These are phyloP conservation scores for Sylvia atricapilla DNA, from an alignment of 2,113 vertebrate genomes.

Conservation along the genomic window DNA sequence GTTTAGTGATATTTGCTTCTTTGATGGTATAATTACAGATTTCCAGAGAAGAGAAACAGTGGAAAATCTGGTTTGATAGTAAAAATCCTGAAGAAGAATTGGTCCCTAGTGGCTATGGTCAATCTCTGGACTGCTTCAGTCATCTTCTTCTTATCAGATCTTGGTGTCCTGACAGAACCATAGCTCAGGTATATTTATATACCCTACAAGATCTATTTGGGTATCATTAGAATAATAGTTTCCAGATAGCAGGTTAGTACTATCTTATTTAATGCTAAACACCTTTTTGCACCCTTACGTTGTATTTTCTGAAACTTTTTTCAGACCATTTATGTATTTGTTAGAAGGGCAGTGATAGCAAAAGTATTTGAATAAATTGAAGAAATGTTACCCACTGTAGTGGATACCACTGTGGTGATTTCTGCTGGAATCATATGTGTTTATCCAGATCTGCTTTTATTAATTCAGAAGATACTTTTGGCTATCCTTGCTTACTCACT, in stretches of 20 bases:
- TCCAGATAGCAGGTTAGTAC: neutral
- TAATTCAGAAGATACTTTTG: neutral
- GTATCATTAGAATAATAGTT: neutral
- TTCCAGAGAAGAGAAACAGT: conserved; percentile 86
- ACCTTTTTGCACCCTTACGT: neutral
- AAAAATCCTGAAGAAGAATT: conserved; percentile 91
- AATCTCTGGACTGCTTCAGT: conserved; percentile 87
- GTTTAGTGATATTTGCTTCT: neutral
- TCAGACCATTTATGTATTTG: neutral
- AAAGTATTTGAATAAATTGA: neutral
- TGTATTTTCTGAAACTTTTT: neutral
- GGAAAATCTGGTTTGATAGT: conserved; percentile 96
- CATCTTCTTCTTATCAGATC: conserved; percentile 91
- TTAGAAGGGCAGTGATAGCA: neutral
- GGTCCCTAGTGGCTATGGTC: conserved; percentile 86
- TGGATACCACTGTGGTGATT: neutral
- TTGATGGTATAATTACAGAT: conserved; percentile 75
- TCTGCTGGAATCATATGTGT: neutral
- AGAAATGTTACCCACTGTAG: neutral
- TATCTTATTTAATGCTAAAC: neutral
- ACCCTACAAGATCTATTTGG: neutral
- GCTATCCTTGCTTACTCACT: neutral
- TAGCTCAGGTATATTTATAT: conserved; percentile 83
- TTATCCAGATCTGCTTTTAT: neutral
- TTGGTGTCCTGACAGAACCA: conserved; percentile 96